Conservation (phyloP, 2,113 vertebrate genomes). For the Chamaea fasciata region DNA sequence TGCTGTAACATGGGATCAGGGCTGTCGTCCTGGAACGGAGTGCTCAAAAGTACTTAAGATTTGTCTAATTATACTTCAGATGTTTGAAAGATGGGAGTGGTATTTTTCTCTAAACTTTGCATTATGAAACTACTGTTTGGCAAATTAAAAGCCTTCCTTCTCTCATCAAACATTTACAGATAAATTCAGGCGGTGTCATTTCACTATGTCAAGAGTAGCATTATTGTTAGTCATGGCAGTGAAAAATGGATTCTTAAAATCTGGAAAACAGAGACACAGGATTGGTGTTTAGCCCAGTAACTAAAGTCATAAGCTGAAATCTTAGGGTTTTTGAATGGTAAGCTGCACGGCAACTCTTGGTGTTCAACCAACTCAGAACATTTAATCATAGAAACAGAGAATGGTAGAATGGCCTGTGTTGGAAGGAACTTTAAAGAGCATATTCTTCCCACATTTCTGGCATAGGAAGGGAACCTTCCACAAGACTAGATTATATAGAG, state of each 20-base stretch:
- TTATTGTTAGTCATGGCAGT: neutral
- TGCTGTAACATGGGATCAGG: neutral
- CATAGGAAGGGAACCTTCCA: neutral
- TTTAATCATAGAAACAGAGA: neutral
- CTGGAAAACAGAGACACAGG: neutral
- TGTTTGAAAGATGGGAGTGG: slow-evolving; percentile 59
- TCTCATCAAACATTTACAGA: neutral
- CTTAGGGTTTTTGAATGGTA: neutral
- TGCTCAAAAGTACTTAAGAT: slow-evolving; percentile 55
- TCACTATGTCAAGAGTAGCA: neutral
- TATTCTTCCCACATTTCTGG: neutral
- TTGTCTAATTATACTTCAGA: slow-evolving; percentile 47
- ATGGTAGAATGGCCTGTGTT: neutral
- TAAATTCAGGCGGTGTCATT: neutral
- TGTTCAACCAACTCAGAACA: neutral
- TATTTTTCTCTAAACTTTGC: slow-evolving; percentile 42
- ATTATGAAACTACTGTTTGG: slow-evolving; percentile 40
- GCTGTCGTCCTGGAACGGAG: neutral
- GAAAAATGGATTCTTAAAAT: neutral
- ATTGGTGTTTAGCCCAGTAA: neutral
- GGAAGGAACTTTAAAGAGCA: neutral
- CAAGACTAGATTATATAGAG: neutral
- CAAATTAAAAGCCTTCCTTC: neutral
- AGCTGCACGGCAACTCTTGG: neutral
- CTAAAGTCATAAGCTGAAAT: neutral